Conservation (phyloP, 2,888 invertebrate genomes). For the Lampropteryx suffumata region DNA sequence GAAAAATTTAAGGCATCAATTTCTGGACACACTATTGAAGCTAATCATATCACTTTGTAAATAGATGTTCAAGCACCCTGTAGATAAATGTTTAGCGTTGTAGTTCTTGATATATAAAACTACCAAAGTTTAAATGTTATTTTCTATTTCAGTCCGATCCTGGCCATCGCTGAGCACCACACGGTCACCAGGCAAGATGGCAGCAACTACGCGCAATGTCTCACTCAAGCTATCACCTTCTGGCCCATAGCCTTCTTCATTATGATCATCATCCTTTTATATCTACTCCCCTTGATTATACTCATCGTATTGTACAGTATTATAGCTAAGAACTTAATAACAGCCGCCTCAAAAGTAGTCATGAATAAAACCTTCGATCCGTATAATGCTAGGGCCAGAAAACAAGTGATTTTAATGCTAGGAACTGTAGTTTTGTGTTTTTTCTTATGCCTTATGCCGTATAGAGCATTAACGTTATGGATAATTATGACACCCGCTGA, state of each 20-base stretch:
- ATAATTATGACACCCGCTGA: constrained; percentile 90
- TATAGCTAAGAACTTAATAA: constrained; percentile 92
- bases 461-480: constrained; percentile 92
- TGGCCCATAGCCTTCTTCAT: constrained; percentile 92
- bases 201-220: constrained; percentile 87
- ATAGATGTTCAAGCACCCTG: constrained; percentile 14
- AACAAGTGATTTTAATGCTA: constrained; percentile 93
- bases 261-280: constrained; percentile 90
- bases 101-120: not conserved
- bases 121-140: not conserved
- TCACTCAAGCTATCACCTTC: constrained; percentile 88
- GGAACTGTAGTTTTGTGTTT: constrained; percentile 94
- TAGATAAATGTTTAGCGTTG: constrained; percentile 15
- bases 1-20: not conserved
- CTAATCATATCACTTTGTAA: constrained; percentile 4
- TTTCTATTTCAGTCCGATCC: constrained; percentile 89
- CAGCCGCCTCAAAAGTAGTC: constrained; percentile 85
- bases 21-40: not conserved
- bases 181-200: constrained; percentile 87
- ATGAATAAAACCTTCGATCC: constrained; percentile 88
- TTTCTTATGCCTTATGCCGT: constrained; percentile 94
- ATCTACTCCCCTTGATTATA: constrained; percentile 90
- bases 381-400: constrained; percentile 87
- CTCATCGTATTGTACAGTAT: constrained; percentile 91
- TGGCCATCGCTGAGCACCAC: constrained; percentile 89